phyloP scores from a whole-genome alignment of 2,888 invertebrate species.

The Gasteruption jaculator region DNA sequence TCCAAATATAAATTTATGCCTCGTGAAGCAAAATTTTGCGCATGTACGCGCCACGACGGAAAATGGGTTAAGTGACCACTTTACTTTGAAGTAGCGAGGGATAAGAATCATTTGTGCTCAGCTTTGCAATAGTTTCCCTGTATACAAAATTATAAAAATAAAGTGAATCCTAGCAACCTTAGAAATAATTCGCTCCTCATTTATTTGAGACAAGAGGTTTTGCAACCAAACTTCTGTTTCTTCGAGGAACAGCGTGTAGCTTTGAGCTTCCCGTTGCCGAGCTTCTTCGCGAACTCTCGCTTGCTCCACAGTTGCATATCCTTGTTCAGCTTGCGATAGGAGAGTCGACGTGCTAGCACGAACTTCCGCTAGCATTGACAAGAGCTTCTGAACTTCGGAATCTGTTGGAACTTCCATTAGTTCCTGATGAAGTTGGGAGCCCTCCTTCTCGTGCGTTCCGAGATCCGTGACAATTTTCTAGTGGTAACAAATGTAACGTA shows the following conservation, averaged over 20 bases:
- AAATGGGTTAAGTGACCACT: too few relatives aligned
- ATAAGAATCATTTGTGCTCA: too few relatives aligned
- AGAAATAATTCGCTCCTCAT: too few relatives aligned
- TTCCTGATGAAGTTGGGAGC: slow-evolving; percentile 61
- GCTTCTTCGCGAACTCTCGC: slow-evolving; percentile 56
- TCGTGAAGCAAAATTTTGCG: too few relatives aligned
- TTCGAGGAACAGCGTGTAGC: slow-evolving; percentile 38
- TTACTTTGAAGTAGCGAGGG: too few relatives aligned
- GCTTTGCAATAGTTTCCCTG: too few relatives aligned
- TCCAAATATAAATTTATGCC: too few relatives aligned
- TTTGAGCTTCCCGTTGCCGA: slow-evolving; percentile 55
- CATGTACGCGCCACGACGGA: too few relatives aligned
- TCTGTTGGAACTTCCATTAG: slow-evolving; percentile 64
- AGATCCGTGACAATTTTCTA: slow-evolving; percentile 70
- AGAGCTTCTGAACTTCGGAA: slow-evolving; percentile 59
- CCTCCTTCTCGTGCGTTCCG: slow-evolving; percentile 65
- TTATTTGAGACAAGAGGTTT: slow-evolving; percentile 32
- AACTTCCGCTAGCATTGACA: slow-evolving; percentile 58
- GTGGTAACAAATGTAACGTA: slow-evolving; percentile 30
- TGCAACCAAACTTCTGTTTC: slow-evolving; percentile 44
- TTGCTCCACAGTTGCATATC: slow-evolving; percentile 55
- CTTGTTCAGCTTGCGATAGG: slow-evolving; percentile 66
- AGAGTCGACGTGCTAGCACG: slow-evolving; percentile 64
- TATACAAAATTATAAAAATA: too few relatives aligned
- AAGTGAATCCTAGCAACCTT: too few relatives aligned